phyloP scores from a whole-genome alignment of 1,140 invertebrate species.

The Ladona fulva region DNA sequence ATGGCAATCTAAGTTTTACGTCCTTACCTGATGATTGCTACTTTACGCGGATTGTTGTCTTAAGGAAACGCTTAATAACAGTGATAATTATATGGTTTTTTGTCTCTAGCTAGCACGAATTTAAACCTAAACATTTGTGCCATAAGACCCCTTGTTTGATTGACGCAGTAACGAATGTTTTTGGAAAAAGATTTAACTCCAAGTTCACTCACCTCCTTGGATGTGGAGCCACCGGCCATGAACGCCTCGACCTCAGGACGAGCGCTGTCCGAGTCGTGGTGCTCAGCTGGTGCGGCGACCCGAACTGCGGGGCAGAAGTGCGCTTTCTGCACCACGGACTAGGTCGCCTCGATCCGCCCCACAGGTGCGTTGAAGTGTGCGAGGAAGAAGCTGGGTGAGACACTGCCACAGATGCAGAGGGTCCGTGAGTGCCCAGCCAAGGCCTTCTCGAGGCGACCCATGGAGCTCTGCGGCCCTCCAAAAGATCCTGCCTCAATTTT shows the following conservation, averaged over 20 bases:
- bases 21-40: too few species aligned
- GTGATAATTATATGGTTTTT: too few species aligned
- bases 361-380: constrained; percentile 24
- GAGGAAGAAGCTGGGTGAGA: background rate
- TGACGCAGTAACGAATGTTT: too few species aligned
- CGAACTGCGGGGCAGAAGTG: constrained; percentile 29
- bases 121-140: too few species aligned
- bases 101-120: too few species aligned
- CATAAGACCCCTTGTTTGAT: too few species aligned
- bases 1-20: too few species aligned
- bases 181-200: too few species aligned
- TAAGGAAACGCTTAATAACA: too few species aligned
- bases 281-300: constrained; percentile 19
- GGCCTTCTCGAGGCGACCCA: constrained; percentile 28
- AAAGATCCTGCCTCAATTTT: constrained; percentile 25
- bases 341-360: constrained; percentile 23
- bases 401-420: background rate
- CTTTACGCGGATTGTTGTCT: too few species aligned
- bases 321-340: constrained; percentile 28
- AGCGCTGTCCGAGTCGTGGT: constrained; percentile 25
- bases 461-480: constrained; percentile 24
- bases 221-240: constrained; percentile 31
- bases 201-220: constrained; percentile 20
- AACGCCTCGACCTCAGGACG: constrained; percentile 28
- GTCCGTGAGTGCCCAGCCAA: constrained; percentile 14